Evolutionary conservation across 2,888 invertebrate species (phyloP).

Genomic region (Mythimna pallens): DNA sequence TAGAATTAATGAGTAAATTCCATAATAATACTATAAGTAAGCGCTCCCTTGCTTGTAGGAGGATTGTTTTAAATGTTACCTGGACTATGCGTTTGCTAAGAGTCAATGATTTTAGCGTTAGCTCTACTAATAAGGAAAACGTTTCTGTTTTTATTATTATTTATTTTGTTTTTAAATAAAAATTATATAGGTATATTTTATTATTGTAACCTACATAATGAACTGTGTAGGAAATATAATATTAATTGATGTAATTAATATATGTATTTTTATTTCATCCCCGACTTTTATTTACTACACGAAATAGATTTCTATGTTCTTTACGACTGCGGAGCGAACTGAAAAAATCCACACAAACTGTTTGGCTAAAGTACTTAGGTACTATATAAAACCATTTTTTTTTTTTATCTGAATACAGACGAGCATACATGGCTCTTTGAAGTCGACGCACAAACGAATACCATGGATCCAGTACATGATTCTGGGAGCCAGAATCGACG

Average conservation of each 20-base stretch:
- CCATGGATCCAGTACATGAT: too few species aligned
- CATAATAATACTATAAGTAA: conserved; percentile 88
- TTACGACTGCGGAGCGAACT: too few species aligned
- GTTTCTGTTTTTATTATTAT: conserved; percentile 90
- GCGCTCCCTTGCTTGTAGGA: conserved; percentile 89
- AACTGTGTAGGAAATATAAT: conserved; percentile 90
- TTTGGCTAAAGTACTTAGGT: too few species aligned
- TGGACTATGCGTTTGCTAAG: conserved; percentile 85
- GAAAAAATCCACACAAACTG: not conserved
- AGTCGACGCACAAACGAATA: too few species aligned
- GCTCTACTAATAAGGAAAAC: conserved; percentile 87
- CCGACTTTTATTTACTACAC: conserved; percentile 77
- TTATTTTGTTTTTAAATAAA: conserved; percentile 89
- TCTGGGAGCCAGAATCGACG: too few species aligned
- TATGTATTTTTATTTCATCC: conserved; percentile 91
- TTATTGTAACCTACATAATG: conserved; percentile 90
- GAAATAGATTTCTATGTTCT: not conserved
- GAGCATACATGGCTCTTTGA: too few species aligned
- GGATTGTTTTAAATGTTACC: conserved; percentile 88
- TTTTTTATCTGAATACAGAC: too few species aligned
- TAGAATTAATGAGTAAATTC: conserved; percentile 89
- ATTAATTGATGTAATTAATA: conserved; percentile 90
- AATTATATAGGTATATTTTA: conserved; percentile 91
- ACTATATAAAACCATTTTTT: too few species aligned
- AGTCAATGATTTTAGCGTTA: conserved; percentile 89